Evolutionary conservation across 2,888 invertebrate species (phyloP).

Genomic region (Tanypteryx hageni): DNA sequence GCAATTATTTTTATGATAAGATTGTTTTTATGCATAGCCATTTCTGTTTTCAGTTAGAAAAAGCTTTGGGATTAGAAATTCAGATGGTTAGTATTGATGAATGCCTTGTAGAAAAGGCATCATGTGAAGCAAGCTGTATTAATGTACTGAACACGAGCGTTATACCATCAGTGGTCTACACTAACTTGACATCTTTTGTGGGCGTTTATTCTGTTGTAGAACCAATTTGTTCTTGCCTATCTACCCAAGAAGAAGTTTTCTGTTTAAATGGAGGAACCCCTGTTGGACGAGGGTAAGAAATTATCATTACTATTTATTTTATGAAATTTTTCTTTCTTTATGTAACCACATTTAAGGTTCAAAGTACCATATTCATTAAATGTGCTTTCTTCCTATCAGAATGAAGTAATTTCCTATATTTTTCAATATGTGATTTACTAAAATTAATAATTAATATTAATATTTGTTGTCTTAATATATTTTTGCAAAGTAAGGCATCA

Average conservation of each 20-base stretch:
- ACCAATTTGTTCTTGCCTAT: conserved; percentile 84
- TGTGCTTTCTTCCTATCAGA: too few species aligned
- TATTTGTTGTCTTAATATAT: too few species aligned
- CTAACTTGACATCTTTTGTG: conserved; percentile 95
- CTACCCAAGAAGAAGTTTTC: conserved; percentile 74
- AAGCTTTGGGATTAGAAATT: conserved; percentile 84
- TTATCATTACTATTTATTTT: background rate
- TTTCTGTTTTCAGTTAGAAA: conserved; percentile 79
- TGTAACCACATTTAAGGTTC: background rate
- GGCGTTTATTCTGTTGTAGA: conserved; percentile 92
- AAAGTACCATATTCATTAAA: too few species aligned
- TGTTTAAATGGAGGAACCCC: conserved; percentile 88
- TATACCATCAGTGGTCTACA: conserved; percentile 89
- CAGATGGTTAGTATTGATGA: conserved; percentile 95
- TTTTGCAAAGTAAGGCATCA: too few species aligned
- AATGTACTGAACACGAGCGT: conserved; percentile 86
- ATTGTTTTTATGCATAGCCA: conserved; percentile 66
- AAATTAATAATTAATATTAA: too few species aligned
- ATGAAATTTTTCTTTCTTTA: background rate
- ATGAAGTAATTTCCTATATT: too few species aligned
- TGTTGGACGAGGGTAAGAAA: conserved; percentile 70
- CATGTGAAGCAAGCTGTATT: conserved; percentile 87
- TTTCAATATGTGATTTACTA: too few species aligned
- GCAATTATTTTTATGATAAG: conserved; percentile 63
- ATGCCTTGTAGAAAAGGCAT: conserved; percentile 86